Evolutionary conservation across 2,888 invertebrate species (phyloP), one percentile per base, ranked within the genome.

Genomic region (Halictus ligatus): DNA sequence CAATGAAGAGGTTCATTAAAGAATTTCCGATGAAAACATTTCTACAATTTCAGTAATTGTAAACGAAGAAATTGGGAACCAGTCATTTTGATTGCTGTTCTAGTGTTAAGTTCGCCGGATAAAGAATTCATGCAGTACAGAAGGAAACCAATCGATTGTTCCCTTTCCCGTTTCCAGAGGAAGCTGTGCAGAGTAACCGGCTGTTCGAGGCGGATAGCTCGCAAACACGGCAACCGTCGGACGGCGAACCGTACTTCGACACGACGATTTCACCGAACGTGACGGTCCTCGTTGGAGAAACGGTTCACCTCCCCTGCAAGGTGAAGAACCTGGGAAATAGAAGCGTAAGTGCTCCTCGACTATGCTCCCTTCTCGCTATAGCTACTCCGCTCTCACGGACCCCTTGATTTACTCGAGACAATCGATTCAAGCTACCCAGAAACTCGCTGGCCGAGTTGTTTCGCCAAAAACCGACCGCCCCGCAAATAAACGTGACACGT

Each of bases 251-350:
- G 15, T 97, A 97, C 94, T 98, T 98, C 94, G 98, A 98, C 94
- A 97, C 97, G 6, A 96, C 97, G 74, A 97, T 98, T 78, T 97
- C 97, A 60, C 96, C 97, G 87, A 98, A 98, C 95, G 97, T 98
- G 85, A 98, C 98, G 50, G 98, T 98, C 12, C 96, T 98, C 72
- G 98, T 98, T 43, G 98, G 98, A 82, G 98, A 98, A 94, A 97
- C 98, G 1, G 98, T 98, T 60, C 96, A 97, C 87, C 96, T 98
- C 90, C 96, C 98, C 91, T 98, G 98, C 94, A 97, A 97, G 95
- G 98, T 98, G 92, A 98, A 98, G 95, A 98, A 98, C 95, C 96
- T 98, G 86, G 98, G 98, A 92, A 98, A 98, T 95, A 96, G 98
- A 95, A 98, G 98, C 94, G 98, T 98, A 95, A 97, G 97, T 96